Base-by-base conservation (phyloP, 2,797 vertebrate genomes). In the Premnoplex brunnescens region DNA sequence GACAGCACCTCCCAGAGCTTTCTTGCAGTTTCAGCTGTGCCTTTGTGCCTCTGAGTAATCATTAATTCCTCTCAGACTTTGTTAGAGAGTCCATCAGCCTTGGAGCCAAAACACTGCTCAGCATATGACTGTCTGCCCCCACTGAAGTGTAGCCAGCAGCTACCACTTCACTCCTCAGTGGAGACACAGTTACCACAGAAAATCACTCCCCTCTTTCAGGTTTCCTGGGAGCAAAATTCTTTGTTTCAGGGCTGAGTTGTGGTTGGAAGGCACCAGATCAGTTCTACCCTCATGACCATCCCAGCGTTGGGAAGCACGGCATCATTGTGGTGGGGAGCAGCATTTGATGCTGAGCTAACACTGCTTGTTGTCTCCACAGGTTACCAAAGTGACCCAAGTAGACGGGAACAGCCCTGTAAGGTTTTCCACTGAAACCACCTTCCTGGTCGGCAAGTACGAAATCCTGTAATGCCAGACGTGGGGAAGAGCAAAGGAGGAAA, bases 401-500 rank as follows among this genome's bases (percentile, higher is more conserved):
- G 99, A 99, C 0, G 99, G 98, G 52, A 99, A 98, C 98, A 98
- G 97, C 96, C 97, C 99, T 1, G 98, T 99, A 83, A 99, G 98
- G 97, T 99, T 98, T 98, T 99, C 99, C 67, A 98, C 97, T 52
- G 99, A 99, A 98, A 99, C 99, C 92, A 99, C 99, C 95, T 99
- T 99, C 94, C 95, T 99, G 68, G 99, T 99, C 79, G 99, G 99
- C 98, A 99, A 99, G 97, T 99, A 99, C 3, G 99, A 99, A 96
- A 99, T 99, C 96, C 98, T 99, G 99, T 99, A 99, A 98, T 85
- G 71, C 63, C 74, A 85, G 96, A 89, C 7, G 3, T 55, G 64
- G 63, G 91, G 72, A 95, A 39, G 8, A 4, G 2, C 89, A 91
- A 80, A 91, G 90, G 93, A 96, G 96, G 91, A 96, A 96, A 91